phyloP scores from a whole-genome alignment of 2,113 vertebrate genomes.

The Myiopsitta monachus region DNA sequence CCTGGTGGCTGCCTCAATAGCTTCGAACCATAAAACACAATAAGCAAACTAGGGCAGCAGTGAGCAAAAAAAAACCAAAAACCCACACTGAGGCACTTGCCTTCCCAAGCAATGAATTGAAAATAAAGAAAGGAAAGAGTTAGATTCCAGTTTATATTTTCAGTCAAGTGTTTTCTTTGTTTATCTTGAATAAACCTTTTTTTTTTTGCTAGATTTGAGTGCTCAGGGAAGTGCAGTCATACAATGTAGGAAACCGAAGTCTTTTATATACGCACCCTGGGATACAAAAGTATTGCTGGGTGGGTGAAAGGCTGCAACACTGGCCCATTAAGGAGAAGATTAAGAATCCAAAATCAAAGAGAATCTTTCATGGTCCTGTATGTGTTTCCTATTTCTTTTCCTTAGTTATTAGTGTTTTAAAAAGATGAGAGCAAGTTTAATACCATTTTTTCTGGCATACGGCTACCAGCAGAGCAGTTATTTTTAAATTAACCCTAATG shows the following conservation, averaged over 20 bases:
- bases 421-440: background rate
- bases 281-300: background rate
- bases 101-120: background rate
- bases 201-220: background rate
- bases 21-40: background rate
- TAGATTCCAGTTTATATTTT: background rate
- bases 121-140: background rate
- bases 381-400: background rate
- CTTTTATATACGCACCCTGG: background rate
- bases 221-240: background rate
- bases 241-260: background rate
- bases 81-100: background rate
- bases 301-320: background rate
- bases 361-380: background rate
- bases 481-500: background rate
- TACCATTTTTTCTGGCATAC: background rate
- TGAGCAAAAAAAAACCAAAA: background rate
- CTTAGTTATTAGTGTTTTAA: background rate
- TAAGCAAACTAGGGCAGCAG: background rate
- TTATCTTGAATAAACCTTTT: constrained; percentile 22
- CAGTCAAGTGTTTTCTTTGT: background rate
- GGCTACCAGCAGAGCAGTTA: background rate
- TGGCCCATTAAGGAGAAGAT: background rate
- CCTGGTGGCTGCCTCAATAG: background rate
- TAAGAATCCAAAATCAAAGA: background rate